Evolutionary conservation across 2,888 invertebrate species (phyloP).

Genomic region (Pyrrhosoma nymphula): DNA sequence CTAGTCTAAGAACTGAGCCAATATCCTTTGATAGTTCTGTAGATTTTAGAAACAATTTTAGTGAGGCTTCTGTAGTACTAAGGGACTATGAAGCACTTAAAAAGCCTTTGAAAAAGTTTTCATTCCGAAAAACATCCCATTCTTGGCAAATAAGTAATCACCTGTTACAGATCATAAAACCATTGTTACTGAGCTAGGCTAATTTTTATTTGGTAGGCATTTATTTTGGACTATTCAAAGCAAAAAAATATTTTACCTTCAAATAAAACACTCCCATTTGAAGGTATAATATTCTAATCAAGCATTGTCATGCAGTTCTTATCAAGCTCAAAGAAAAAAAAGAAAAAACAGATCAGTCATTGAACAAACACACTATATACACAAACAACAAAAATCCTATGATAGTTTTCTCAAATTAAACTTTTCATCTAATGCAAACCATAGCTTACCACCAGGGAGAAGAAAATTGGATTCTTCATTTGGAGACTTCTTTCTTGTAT

Average conservation of each 20-base stretch:
- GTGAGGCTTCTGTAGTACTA: constrained; percentile 67
- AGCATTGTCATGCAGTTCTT: constrained; percentile 66
- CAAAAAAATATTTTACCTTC: constrained; percentile 66
- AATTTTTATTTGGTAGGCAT: constrained; percentile 67
- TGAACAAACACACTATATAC: constrained; percentile 68
- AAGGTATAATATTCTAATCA: constrained; percentile 64
- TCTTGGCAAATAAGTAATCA: constrained; percentile 68
- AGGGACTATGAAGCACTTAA: constrained; percentile 68
- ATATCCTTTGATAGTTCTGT: constrained; percentile 68
- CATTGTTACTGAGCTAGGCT: constrained; percentile 68
- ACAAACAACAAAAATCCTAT: constrained; percentile 67
- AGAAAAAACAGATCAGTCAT: constrained; percentile 47
- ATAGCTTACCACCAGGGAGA: constrained; percentile 50
- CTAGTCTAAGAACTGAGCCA: constrained; percentile 68
- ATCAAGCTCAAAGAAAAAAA: constrained; percentile 48
- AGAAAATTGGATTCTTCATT: constrained; percentile 59
- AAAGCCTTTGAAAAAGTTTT: constrained; percentile 58
- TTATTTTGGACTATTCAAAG: constrained; percentile 61
- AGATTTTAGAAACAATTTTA: constrained; percentile 55
- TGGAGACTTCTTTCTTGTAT: constrained; percentile 54
- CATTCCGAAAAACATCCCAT: constrained; percentile 68
- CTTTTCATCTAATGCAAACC: constrained; percentile 65
- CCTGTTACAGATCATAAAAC: constrained; percentile 68
- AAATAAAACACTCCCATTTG: constrained; percentile 66
- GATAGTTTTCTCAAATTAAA: constrained; percentile 56